phyloP scores from a whole-genome alignment of 1,140 invertebrate species.

The Plodia interpunctella region DNA sequence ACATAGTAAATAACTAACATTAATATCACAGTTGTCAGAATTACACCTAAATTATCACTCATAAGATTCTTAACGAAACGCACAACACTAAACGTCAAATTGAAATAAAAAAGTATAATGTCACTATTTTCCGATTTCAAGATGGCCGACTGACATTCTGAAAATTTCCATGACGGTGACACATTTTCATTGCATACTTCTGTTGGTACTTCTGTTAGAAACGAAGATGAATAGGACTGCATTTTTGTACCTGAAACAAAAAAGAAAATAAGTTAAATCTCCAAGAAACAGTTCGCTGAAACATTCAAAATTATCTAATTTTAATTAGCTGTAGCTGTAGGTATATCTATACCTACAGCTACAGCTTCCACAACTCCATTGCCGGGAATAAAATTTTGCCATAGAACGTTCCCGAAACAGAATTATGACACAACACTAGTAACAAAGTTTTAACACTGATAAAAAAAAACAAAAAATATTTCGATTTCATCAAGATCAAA shows the following conservation, averaged over 20 bases:
- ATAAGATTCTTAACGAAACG: slow-evolving; percentile 25
- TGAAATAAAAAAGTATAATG: slow-evolving; percentile 25
- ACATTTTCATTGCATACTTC: background rate
- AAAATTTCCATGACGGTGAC: background rate
- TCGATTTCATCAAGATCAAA: too few relatives aligned
- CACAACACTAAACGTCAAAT: slow-evolving; percentile 21
- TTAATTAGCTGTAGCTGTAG: too few relatives aligned
- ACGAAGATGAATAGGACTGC: background rate
- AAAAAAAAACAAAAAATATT: too few relatives aligned
- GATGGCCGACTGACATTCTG: slow-evolving; percentile 19
- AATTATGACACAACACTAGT: too few relatives aligned
- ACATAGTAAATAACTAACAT: slow-evolving; percentile 29
- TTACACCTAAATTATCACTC: slow-evolving; percentile 23
- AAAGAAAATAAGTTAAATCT: background rate
- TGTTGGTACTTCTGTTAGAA: background rate
- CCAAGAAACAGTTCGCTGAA: too few relatives aligned
- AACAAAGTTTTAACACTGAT: too few relatives aligned
- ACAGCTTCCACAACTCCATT: too few relatives aligned
- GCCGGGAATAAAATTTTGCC: too few relatives aligned
- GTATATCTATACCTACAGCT: too few relatives aligned
- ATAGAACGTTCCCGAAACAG: too few relatives aligned
- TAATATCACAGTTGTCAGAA: slow-evolving; percentile 29
- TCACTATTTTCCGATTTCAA: slow-evolving; percentile 23
- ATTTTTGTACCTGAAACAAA: slow-evolving; percentile 26
- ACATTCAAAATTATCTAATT: too few relatives aligned